Base-by-base conservation (phyloP, 2,888 invertebrate species). In the Polymixis lichenea region DNA sequence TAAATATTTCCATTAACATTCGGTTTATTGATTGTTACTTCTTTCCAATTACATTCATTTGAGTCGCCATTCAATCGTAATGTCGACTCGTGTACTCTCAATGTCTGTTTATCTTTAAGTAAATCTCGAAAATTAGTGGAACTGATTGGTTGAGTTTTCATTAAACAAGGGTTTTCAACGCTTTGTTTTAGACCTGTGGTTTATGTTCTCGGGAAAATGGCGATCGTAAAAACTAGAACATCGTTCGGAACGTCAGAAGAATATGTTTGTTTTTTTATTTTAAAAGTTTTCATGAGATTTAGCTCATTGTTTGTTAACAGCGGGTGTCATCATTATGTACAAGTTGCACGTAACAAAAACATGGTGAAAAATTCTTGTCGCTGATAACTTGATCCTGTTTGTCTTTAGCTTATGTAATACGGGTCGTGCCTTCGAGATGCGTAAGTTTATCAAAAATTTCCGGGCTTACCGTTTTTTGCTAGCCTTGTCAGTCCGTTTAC, bases 21-120 rank as follows among this genome's bases (percentile, higher is more conserved):
- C 66, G 53, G 58, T 51, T 68, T 78, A 75, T 84, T 72, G 68
- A 79, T 77, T 75, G 65, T 79, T 60, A 66, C 55, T 64, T 62
- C 43, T 75, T 70, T 72, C 56, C 55, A 56, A 62, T 72, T 60
- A 7, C 67, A 77, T 77, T 85, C 67, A 76, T 58, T 22, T 58
- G 58, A 58, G 4, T 58, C 28, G 65, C 25, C 60, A 66, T 62
- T 49, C 58, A 64, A 67, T 61, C 55, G 22, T 62, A 64, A 55
- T 32, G 60, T 78, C 25, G 13, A 66, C 28, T 38, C 25, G 61
- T 62, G 32, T 64, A 58, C 62, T 64, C n/a, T 58, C 38, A 19
- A 49, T 53, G 43, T 64, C 60, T 69, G 68, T 72, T 66, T 82
- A 74, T 78, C 68, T 78, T 72, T 55, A 75, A 58, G 53, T 79